Percentiles rank a stretch among this genome's conserved stretches.
phyloP scores from a whole-genome alignment of 2,888 invertebrate species.

The Polietes domitor region DNA sequence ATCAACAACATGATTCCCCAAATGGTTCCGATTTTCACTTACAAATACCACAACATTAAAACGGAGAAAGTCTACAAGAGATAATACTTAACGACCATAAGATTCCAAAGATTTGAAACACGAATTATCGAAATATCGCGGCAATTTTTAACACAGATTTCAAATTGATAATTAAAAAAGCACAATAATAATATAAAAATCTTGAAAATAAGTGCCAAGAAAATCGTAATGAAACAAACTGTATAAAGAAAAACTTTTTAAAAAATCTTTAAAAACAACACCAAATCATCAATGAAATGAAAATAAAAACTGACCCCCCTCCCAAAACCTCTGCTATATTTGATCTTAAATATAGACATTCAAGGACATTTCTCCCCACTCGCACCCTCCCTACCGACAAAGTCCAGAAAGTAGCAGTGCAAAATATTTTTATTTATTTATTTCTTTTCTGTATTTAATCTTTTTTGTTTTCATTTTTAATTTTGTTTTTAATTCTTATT shows the following conservation, averaged over 20 bases:
- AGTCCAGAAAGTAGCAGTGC: background rate
- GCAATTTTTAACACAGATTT: too few relatives aligned
- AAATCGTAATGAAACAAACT: background rate
- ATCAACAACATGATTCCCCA: too few relatives aligned
- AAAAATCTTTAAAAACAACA: background rate
- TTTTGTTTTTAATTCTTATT: conserved; percentile 30
- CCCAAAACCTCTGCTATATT: background rate
- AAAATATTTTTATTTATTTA: conserved; percentile 8
- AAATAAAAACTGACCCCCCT: background rate
- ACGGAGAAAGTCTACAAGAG: too few relatives aligned
- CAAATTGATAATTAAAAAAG: background rate
- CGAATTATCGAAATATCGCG: too few relatives aligned
- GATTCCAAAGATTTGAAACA: too few relatives aligned
- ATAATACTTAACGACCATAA: too few relatives aligned
- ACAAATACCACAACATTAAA: too few relatives aligned
- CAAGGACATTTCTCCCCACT: background rate
- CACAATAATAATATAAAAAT: background rate
- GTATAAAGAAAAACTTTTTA: background rate
- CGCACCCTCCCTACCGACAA: background rate
- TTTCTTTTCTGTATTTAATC: background rate
- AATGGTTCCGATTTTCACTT: too few relatives aligned
- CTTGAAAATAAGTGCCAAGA: background rate
- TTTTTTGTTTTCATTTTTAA: conserved; percentile 5
- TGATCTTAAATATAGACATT: background rate
- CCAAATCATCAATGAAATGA: background rate